A percentile compares a stretch with the other conserved stretches of the same genome.
These are phyloP conservation scores for Diloba caeruleocephala DNA, from an alignment of 2,888 invertebrate genomes.

Conservation along the genomic window DNA sequence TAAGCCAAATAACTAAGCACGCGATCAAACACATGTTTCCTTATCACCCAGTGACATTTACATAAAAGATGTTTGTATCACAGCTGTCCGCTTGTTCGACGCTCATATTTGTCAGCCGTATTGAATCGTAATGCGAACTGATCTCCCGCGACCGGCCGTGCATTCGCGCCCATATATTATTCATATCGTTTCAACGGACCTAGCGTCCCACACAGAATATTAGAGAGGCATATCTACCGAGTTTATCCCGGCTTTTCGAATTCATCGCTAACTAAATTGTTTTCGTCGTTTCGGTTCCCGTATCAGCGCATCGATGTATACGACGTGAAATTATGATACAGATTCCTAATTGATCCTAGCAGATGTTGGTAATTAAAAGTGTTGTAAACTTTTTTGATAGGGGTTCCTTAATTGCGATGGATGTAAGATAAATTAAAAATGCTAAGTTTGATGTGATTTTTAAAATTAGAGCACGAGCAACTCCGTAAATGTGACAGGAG, in stretches of 20 bases:
- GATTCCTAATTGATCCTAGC: slow-evolving; percentile 60
- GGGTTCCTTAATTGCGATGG: slow-evolving; percentile 27
- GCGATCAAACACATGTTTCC: slow-evolving; percentile 17
- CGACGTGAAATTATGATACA: slow-evolving; percentile 53
- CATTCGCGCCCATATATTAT: slow-evolving; percentile 80
- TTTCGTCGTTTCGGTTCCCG: slow-evolving; percentile 64
- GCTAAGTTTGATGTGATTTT: slow-evolving; percentile 12
- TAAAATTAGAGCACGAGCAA: too few species aligned
- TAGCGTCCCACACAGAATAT: slow-evolving; percentile 85
- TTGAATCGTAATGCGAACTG: slow-evolving; percentile 62
- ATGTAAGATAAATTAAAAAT: slow-evolving; percentile 15
- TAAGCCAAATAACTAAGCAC: not conserved
- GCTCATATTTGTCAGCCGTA: slow-evolving; percentile 68
- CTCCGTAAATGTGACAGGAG: too few species aligned
- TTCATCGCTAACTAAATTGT: slow-evolving; percentile 85
- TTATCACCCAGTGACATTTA: slow-evolving; percentile 10
- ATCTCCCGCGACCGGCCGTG: slow-evolving; percentile 67
- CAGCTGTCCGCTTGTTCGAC: slow-evolving; percentile 53
- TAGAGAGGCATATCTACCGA: slow-evolving; percentile 77
- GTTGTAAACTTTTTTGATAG: slow-evolving; percentile 61
- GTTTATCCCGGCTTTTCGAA: slow-evolving; percentile 78
- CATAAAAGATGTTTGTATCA: slow-evolving; percentile 35
- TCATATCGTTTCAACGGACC: slow-evolving; percentile 83
- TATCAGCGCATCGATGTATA: slow-evolving; percentile 45
- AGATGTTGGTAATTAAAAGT: slow-evolving; percentile 66